phyloP scores from a whole-genome alignment of 1,140 invertebrate genomes.

The Aphaenogaster ashmeadi region DNA sequence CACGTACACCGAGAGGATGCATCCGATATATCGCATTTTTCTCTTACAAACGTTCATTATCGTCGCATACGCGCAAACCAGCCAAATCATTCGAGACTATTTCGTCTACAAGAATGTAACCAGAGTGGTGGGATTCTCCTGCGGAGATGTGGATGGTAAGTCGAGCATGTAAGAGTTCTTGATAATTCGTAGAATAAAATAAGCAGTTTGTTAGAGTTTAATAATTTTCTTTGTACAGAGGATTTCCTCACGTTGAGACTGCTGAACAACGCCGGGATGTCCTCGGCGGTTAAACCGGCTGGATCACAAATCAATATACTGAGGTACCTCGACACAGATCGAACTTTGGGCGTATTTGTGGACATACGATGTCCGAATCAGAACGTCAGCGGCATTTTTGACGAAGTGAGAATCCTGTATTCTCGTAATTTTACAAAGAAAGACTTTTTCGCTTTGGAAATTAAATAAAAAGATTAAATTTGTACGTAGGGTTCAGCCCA shows the following conservation, averaged over 20 bases:
- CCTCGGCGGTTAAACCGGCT: slow-evolving; percentile 35
- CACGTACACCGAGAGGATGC: slow-evolving; percentile 19
- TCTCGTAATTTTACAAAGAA: not conserved
- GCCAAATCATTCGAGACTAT: slow-evolving; percentile 70
- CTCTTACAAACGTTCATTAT: slow-evolving; percentile 49
- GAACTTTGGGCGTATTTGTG: slow-evolving; percentile 71
- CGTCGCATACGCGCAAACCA: slow-evolving; percentile 11
- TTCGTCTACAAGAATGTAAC: slow-evolving; percentile 67
- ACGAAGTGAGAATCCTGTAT: slow-evolving; percentile 49
- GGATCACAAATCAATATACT: slow-evolving; percentile 16
- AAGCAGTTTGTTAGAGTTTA: not conserved
- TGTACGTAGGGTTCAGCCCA: slow-evolving; percentile 42
- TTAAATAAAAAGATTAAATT: slow-evolving; percentile 13
- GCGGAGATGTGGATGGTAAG: slow-evolving; percentile 55
- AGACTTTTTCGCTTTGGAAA: not conserved
- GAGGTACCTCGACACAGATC: slow-evolving; percentile 33
- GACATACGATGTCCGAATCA: slow-evolving; percentile 60
- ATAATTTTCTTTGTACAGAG: slow-evolving; percentile 39
- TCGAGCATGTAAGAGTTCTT: not conserved
- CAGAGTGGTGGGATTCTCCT: slow-evolving; percentile 69
- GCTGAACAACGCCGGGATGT: slow-evolving; percentile 54
- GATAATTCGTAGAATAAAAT: not conserved
- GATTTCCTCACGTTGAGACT: slow-evolving; percentile 53
- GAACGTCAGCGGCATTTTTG: slow-evolving; percentile 44
- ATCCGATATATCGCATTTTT: slow-evolving; percentile 11